A percentile compares a stretch with the other conserved stretches of the same genome.
These are phyloP conservation scores for Polydrusus cervinus DNA, from an alignment of 2,888 invertebrate genomes.

Conservation along the genomic window DNA sequence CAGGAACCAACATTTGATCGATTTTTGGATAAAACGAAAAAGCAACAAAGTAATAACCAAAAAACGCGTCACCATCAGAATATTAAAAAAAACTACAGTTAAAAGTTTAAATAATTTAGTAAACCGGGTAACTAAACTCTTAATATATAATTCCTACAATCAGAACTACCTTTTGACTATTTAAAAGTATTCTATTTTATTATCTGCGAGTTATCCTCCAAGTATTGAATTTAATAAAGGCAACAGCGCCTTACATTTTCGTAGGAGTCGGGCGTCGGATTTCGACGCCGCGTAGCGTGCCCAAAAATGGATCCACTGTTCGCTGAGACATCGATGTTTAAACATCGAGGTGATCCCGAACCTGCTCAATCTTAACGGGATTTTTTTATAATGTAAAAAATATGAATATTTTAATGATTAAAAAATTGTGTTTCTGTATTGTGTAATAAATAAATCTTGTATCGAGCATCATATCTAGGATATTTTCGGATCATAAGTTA, in stretches of 20 bases:
- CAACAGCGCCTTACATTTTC: conserved; percentile 57
- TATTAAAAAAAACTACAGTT: no score
- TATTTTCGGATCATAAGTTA: no score
- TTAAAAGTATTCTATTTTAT: no score
- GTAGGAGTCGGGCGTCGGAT: conserved; percentile 69
- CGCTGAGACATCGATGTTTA: conserved; percentile 57
- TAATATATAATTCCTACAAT: no score
- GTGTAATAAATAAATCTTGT: background rate
- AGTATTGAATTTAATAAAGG: conserved; percentile 29
- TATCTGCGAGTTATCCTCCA: no score
- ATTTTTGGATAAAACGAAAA: no score
- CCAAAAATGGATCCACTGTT: conserved; percentile 80
- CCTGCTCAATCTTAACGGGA: conserved; percentile 52
- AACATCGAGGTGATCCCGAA: conserved; percentile 56
- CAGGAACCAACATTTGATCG: no score
- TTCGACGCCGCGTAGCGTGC: conserved; percentile 76
- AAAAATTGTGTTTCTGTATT: conserved; percentile 17
- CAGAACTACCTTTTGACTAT: no score
- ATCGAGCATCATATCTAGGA: background rate
- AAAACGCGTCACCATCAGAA: no score
- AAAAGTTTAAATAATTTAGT: no score
- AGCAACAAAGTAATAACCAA: no score
- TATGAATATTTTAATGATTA: conserved; percentile 18
- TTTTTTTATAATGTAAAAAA: conserved; percentile 27
- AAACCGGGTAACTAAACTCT: no score